phyloP scores from a whole-genome alignment of 2,797 vertebrate species.

The Falco concolor region DNA sequence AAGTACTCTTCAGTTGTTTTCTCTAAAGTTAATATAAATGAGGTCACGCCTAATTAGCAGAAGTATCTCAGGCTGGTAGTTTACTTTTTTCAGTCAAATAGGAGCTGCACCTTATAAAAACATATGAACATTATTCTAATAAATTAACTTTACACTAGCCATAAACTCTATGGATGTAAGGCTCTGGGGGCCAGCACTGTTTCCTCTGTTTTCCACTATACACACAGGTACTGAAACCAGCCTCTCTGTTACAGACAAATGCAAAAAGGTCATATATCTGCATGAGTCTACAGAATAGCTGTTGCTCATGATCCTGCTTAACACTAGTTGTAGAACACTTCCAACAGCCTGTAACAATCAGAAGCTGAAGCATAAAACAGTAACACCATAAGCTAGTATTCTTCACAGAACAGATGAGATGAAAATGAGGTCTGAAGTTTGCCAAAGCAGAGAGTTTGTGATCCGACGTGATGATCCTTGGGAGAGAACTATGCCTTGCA shows the following conservation, averaged over 20 bases:
- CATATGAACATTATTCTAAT: neutral
- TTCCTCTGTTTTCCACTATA: neutral
- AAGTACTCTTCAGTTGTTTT: neutral
- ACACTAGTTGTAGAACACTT: neutral
- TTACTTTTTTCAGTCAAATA: neutral
- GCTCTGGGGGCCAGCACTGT: accelerated
- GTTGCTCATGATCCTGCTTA: neutral
- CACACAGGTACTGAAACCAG: neutral
- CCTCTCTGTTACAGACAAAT: neutral
- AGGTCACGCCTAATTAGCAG: neutral
- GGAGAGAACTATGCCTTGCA: neutral
- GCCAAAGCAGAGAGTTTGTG: neutral
- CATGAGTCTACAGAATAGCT: neutral
- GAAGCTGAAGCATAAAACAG: neutral
- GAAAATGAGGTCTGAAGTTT: neutral
- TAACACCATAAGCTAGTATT: neutral
- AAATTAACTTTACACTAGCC: neutral
- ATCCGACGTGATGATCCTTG: neutral
- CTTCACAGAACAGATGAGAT: neutral
- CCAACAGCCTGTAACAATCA: neutral
- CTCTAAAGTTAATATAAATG: neutral
- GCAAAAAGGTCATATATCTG: neutral
- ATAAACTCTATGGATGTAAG: neutral
- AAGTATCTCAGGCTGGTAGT: neutral
- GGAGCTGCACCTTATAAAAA: neutral